These are phyloP conservation scores for Drosophila niveifrons DNA, from an alignment of 2,888 invertebrate genomes.

Conservation along the genomic window DNA sequence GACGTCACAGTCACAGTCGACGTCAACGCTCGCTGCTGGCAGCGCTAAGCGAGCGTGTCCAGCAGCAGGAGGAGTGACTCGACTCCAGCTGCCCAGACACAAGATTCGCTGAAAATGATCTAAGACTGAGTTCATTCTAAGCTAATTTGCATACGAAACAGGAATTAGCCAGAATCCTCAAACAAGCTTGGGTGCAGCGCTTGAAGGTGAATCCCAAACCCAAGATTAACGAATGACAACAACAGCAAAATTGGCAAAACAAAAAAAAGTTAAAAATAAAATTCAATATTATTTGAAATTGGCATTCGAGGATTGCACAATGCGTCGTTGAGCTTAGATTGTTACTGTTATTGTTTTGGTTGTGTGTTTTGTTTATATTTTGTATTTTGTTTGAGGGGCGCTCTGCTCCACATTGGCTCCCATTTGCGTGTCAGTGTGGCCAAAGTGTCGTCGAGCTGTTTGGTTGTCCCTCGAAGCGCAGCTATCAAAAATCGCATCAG, in stretches of 20 bases:
- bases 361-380: constrained; percentile 7
- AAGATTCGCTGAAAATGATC: constrained; percentile 33
- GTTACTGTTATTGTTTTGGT: constrained; percentile 4
- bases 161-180: constrained; percentile 66
- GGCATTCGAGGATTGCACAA: constrained; percentile 43
- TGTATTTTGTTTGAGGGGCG: constrained; percentile 13
- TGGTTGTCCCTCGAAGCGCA: constrained; percentile 46
- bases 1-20: neutral
- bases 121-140: constrained; percentile 61
- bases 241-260: constrained; percentile 9
- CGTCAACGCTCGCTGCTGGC: constrained; percentile 16
- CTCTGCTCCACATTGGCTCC: constrained; percentile 51
- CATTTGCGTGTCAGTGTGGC: constrained; percentile 53
- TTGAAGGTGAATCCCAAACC: constrained; percentile 36
- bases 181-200: constrained; percentile 29
- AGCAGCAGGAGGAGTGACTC: constrained; percentile 31
- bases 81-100: constrained; percentile 6
- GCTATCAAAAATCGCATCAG: constrained; percentile 67
- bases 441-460: constrained; percentile 38
- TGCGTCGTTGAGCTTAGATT: constrained; percentile 1
- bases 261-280: neutral
- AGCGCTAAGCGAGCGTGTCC: constrained; percentile 44
- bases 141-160: constrained; percentile 61
- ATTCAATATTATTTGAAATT: constrained; percentile 10
- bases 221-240: constrained; percentile 16